These are phyloP conservation scores for Heteromormyrus szaboi DNA, from an alignment of 2,797 vertebrate genomes.

Conservation along the genomic window DNA sequence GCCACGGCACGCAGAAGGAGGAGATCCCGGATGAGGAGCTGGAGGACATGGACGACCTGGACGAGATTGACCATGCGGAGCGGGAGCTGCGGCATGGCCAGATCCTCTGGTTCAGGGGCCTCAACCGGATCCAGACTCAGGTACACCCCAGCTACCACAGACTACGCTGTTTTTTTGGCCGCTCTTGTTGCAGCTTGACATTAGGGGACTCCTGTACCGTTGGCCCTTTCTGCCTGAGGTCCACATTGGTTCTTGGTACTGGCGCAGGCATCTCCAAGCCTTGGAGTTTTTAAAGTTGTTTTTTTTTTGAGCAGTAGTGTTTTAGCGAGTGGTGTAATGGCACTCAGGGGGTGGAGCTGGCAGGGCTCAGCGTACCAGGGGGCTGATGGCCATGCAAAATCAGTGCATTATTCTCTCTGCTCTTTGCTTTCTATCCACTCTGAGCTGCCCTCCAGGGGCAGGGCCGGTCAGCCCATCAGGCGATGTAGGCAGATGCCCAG, in stretches of 20 bases:
- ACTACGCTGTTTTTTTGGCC: not conserved
- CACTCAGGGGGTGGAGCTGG: constrained; percentile 8
- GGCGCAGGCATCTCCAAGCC: not conserved
- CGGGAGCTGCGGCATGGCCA: constrained; percentile 93
- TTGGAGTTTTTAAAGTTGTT: not conserved
- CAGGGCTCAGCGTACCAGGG: constrained; percentile 4
- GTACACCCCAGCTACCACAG: constrained; percentile 60
- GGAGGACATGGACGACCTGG: constrained; percentile 88
- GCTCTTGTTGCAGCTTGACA: constrained; percentile 12
- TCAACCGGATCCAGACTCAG: constrained; percentile 99
- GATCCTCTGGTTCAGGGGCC: constrained; percentile 98
- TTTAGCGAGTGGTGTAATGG: constrained; percentile 7
- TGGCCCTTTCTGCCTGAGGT: constrained; percentile 44
- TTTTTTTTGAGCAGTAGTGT: not conserved
- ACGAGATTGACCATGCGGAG: constrained; percentile 96
- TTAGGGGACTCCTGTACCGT: constrained; percentile 50
- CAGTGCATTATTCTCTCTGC: constrained; percentile 62
- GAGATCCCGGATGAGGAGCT: constrained; percentile 96
- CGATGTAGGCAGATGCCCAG: not conserved
- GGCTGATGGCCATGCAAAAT: constrained; percentile 36
- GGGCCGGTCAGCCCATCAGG: not conserved
- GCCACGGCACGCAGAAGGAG: constrained; percentile 94
- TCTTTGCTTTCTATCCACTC: not conserved
- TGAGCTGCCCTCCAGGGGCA: not conserved
- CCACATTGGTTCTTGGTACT: not conserved